Conservation (phyloP, 1,140 invertebrate species). For the Globodera ellingtonae region DNA sequence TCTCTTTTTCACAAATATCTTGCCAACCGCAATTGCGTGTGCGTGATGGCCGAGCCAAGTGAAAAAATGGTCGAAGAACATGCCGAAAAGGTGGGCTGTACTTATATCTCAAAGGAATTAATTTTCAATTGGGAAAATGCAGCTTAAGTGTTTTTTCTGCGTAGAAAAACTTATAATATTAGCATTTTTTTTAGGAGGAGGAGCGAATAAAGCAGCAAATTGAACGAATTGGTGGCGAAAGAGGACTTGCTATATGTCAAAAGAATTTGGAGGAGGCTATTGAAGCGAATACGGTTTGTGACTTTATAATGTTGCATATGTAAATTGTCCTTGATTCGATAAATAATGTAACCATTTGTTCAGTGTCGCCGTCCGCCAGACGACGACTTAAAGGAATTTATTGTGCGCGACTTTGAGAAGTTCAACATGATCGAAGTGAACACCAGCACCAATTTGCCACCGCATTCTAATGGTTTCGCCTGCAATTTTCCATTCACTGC, state of each 20-base stretch:
- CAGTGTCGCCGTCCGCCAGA: conserved; percentile 8
- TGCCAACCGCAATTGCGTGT: conserved; percentile 69
- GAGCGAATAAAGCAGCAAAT: conserved; percentile 73
- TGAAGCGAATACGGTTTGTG: conserved; percentile 75
- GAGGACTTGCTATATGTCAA: conserved; percentile 74
- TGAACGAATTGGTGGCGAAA: conserved; percentile 71
- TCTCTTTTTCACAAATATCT: conserved; percentile 76
- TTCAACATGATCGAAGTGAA: conserved; percentile 29
- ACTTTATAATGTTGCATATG: not conserved
- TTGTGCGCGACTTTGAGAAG: conserved; percentile 28
- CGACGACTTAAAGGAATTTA: conserved; percentile 28
- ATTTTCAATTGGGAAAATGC: conserved; percentile 3
- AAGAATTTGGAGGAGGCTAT: conserved; percentile 74
- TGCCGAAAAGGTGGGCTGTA: conserved; percentile 46
- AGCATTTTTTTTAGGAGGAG: conserved; percentile 56
- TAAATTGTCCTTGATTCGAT: not conserved
- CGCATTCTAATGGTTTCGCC: conserved; percentile 16
- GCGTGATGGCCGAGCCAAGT: conserved; percentile 68
- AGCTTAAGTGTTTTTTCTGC: not conserved
- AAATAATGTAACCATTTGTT: not conserved
- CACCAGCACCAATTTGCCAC: conserved; percentile 31
- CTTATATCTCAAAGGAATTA: not conserved
- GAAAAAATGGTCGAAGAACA: conserved; percentile 67
- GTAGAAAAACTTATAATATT: too few relatives aligned
- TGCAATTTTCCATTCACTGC: conserved; percentile 25